These are phyloP conservation scores for Protobothrops mucrosquamatus DNA, from an alignment of 2,113 vertebrate species.

Conservation along the genomic window DNA sequence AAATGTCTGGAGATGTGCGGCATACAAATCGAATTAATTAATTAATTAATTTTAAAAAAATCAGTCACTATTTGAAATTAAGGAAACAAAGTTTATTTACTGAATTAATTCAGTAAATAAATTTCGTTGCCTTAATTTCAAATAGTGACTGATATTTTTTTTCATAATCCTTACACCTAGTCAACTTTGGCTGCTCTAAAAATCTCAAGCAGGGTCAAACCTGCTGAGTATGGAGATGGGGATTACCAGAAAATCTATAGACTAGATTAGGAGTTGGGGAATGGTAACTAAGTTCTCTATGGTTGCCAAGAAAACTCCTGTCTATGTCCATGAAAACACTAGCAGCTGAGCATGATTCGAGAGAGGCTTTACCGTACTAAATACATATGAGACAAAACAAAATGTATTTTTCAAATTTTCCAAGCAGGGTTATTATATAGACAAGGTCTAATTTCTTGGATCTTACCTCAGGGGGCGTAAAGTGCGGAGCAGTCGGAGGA, in stretches of 20 bases:
- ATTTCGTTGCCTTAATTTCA: neutral
- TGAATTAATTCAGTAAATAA: neutral
- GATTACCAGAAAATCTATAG: neutral
- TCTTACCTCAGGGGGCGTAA: slow-evolving; percentile 90
- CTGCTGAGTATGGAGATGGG: neutral
- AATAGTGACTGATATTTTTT: neutral
- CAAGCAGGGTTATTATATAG: neutral
- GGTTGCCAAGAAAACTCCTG: neutral
- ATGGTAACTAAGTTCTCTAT: neutral
- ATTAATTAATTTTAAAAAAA: neutral
- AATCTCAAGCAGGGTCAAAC: neutral
- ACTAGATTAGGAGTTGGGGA: neutral
- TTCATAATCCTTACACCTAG: slow-evolving; percentile 2
- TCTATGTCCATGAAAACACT: neutral
- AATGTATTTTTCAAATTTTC: neutral
- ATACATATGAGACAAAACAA: neutral
- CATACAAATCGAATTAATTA: neutral
- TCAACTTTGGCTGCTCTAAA: neutral
- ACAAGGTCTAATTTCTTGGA: fast-evolving
- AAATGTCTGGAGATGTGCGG: neutral
- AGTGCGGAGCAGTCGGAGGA: slow-evolving; percentile 90
- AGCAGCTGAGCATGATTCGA: neutral
- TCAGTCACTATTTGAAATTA: too few species aligned
- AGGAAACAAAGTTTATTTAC: too few species aligned
- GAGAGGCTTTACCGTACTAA: neutral